Conservation (phyloP, 1,140 invertebrate species). For the Neodiprion fabricii region DNA sequence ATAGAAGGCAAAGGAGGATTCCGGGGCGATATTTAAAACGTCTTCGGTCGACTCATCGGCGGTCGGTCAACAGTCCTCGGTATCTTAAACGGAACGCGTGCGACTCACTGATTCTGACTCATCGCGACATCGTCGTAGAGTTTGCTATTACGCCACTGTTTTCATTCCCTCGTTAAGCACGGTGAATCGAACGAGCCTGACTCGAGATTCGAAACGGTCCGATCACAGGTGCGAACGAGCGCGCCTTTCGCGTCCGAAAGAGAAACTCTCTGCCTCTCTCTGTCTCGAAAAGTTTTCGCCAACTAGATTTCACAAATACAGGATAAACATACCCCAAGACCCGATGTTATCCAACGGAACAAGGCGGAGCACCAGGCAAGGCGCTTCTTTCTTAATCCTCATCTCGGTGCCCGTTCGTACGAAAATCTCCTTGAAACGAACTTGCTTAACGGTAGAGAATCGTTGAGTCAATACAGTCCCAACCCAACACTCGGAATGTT, state of each 20-base stretch:
- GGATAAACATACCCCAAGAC: slow-evolving; percentile 59
- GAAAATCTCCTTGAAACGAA: not conserved
- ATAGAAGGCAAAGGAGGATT: no score
- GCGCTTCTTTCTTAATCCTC: slow-evolving; percentile 71
- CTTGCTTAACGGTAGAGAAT: not conserved
- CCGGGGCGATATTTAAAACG: no score
- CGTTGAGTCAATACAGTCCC: not conserved
- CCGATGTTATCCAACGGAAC: slow-evolving; percentile 62
- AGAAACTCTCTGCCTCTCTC: no score
- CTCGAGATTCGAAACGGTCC: no score
- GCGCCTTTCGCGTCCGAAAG: no score
- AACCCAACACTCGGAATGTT: not conserved
- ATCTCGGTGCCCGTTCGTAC: slow-evolving; percentile 49
- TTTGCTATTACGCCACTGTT: not conserved
- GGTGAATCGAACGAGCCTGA: no score
- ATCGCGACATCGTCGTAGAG: not conserved
- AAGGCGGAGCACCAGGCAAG: slow-evolving; percentile 68
- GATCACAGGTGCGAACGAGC: no score
- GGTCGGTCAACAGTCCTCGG: not conserved
- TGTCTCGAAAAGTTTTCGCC: no score
- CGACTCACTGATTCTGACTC: not conserved
- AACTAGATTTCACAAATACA: slow-evolving; percentile 19
- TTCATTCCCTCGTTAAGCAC: not conserved
- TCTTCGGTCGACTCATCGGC: not conserved
- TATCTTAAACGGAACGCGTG: not conserved